Evolutionary conservation across 1,140 invertebrate species (phyloP).

Genomic region (Microplitis demolitor): DNA sequence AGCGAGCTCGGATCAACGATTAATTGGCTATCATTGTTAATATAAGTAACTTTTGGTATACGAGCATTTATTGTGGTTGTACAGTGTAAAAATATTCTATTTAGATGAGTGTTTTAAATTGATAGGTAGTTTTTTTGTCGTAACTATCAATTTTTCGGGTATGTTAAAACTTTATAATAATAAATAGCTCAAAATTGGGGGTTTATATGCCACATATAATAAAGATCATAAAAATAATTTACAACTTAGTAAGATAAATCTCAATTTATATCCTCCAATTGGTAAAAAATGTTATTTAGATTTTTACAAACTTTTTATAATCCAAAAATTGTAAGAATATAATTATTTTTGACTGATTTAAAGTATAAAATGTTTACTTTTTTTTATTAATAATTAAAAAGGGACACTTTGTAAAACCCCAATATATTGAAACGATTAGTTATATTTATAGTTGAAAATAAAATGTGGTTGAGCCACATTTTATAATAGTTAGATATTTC

Average conservation of each 20-base stretch:
- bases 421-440: not conserved
- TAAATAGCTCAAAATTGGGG: not conserved
- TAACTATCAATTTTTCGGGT: not conserved
- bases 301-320: not conserved
- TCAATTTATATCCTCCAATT: conserved; percentile 20
- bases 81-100: not conserved
- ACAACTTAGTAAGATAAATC: conserved; percentile 9
- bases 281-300: conserved; percentile 18
- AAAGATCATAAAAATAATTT: not conserved
- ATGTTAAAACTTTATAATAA: not conserved
- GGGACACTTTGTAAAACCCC: not conserved
- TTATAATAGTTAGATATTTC: not conserved
- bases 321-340: too few relatives aligned
- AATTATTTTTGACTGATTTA: too few relatives aligned
- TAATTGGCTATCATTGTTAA: not conserved
- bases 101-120: not conserved
- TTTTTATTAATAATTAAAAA: not conserved
- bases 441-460: not conserved
- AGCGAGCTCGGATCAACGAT: conserved; percentile 11
- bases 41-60: not conserved
- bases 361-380: not conserved
- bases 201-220: not conserved
- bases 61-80: not conserved
- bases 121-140: not conserved
- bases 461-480: not conserved